A percentile compares a stretch with the other conserved stretches of the same genome.
Evolutionary conservation across 2,113 vertebrate genomes (phyloP).

Genomic region (Columba janthina): DNA sequence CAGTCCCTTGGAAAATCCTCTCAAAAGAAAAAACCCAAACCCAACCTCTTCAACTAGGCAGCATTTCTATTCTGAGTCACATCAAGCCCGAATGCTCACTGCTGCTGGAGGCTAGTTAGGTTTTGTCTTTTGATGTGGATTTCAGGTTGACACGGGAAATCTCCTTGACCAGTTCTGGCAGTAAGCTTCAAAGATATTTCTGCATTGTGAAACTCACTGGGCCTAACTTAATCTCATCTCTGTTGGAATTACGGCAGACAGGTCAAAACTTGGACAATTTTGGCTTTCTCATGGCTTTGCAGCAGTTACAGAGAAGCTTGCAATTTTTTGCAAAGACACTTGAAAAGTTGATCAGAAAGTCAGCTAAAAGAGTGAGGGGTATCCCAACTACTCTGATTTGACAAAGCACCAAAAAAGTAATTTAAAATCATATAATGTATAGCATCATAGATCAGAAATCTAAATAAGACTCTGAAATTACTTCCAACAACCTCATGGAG

Average conservation of each 20-base stretch:
- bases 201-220: not conserved
- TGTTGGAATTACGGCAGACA: not conserved
- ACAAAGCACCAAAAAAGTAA: not conserved
- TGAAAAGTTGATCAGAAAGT: not conserved
- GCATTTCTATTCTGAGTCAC: not conserved
- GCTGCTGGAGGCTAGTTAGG: slow-evolving; percentile 8
- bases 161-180: not conserved
- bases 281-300: not conserved
- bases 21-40: not conserved
- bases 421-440: not conserved
- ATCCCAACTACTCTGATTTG: not conserved
- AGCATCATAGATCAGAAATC: not conserved
- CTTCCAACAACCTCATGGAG: not conserved
- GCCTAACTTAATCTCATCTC: not conserved
- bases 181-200: not conserved
- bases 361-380: not conserved
- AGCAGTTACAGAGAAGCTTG: not conserved
- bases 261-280: not conserved
- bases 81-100: not conserved
- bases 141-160: slow-evolving; percentile 29
- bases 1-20: not conserved
- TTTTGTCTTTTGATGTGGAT: slow-evolving; percentile 7
- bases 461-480: not conserved
- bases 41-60: not conserved
- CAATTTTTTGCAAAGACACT: not conserved